These are phyloP conservation scores for Acanthosepion pharaonis DNA, from an alignment of 2,888 invertebrate genomes.

Conservation along the genomic window DNA sequence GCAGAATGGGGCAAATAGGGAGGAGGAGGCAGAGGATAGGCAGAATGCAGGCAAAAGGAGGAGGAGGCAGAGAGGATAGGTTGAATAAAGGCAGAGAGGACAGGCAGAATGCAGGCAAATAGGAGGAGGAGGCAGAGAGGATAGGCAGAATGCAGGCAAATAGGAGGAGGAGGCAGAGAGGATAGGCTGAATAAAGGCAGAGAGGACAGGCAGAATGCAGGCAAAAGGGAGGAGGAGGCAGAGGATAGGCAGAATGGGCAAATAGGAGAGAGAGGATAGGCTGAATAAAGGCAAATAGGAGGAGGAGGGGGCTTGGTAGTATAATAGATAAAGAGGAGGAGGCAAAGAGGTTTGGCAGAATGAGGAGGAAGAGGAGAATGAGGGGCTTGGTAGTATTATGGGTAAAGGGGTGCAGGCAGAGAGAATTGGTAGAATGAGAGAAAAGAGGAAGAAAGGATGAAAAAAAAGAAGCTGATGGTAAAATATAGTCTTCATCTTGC, in stretches of 20 bases:
- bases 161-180: not conserved
- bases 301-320: not conserved
- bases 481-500: too few relatives aligned
- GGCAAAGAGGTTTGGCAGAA: not conserved
- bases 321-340: not conserved
- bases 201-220: not conserved
- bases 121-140: not conserved
- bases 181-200: not conserved
- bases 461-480: too few relatives aligned
- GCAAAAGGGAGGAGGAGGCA: not conserved
- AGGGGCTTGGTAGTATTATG: not conserved
- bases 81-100: too few relatives aligned
- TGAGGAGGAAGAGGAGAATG: not conserved
- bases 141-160: not conserved
- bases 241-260: not conserved
- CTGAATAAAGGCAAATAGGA: not conserved
- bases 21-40: not conserved
- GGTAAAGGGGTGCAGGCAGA: not conserved
- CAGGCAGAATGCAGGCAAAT: not conserved
- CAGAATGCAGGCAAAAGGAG: not conserved
- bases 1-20: not conserved
- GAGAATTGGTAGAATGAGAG: not conserved
- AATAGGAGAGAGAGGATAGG: not conserved
- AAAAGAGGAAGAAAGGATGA: not conserved
- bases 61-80: not conserved